A percentile compares a stretch with the other conserved stretches of the same genome.
These are phyloP conservation scores for Drosophila macrospina DNA, from an alignment of 2,888 invertebrate species.

Conservation along the genomic window DNA sequence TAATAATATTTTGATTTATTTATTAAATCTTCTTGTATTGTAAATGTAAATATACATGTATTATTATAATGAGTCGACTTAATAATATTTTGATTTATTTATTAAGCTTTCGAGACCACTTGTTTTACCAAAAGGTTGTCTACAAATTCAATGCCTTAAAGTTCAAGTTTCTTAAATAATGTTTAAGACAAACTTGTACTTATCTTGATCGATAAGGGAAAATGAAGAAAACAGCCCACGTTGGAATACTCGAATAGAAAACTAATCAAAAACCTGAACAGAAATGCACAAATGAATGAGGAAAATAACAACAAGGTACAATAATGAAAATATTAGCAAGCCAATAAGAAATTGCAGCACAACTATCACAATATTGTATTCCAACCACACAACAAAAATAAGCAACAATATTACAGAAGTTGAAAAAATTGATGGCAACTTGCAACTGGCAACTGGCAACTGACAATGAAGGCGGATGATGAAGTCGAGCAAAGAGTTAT, in stretches of 20 bases:
- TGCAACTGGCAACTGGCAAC: slow-evolving; percentile 40
- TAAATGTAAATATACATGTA: no score
- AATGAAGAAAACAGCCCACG: not conserved
- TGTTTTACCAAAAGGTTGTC: no score
- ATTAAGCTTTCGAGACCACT: no score
- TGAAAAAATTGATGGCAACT: slow-evolving; percentile 40
- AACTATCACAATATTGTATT: slow-evolving; percentile 55
- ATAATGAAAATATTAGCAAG: slow-evolving; percentile 53
- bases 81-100: no score
- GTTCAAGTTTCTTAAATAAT: no score
- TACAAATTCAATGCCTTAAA: no score
- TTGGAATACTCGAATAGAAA: not conserved
- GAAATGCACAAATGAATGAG: not conserved
- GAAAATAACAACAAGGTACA: not conserved
- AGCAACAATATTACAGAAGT: slow-evolving; percentile 33
- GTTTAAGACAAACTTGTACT: not conserved
- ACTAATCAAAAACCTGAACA: slow-evolving; percentile 3
- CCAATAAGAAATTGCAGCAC: slow-evolving; percentile 59
- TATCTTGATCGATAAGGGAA: not conserved
- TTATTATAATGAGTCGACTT: no score
- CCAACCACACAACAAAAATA: slow-evolving; percentile 39
- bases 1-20: no score
- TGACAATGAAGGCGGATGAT: slow-evolving; percentile 47
- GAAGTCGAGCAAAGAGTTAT: slow-evolving; percentile 13
- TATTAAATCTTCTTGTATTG: no score